These are phyloP conservation scores for Agriopis leucophaearia DNA, from an alignment of 2,888 invertebrate genomes.

Conservation along the genomic window DNA sequence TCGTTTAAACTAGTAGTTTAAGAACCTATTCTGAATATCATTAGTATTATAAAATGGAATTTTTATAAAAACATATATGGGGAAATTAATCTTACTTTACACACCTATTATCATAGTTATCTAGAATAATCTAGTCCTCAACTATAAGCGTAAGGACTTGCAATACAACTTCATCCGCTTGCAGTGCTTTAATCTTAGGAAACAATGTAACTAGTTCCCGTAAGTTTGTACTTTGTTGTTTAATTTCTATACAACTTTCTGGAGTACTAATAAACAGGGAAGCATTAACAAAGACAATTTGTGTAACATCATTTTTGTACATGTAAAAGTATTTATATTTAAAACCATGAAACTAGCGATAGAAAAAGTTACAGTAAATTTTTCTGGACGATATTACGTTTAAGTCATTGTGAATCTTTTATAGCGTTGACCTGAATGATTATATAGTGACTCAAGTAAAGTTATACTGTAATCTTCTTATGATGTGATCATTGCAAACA, in stretches of 20 bases:
- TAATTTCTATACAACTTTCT: constrained; percentile 35
- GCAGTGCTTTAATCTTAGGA: constrained; percentile 21
- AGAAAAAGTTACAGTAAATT: too few relatives aligned
- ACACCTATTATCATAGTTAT: background rate
- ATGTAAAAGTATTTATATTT: background rate
- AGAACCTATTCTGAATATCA: too few relatives aligned
- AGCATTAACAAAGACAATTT: constrained; percentile 32
- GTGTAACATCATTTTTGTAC: constrained; percentile 9
- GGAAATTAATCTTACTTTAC: background rate
- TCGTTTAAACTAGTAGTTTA: too few relatives aligned
- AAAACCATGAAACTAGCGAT: too few relatives aligned
- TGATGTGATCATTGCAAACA: too few relatives aligned
- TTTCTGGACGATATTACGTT: too few relatives aligned
- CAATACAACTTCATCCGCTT: constrained; percentile 23
- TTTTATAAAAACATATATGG: background rate
- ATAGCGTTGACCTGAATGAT: too few relatives aligned
- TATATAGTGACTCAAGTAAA: too few relatives aligned
- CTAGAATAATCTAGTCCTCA: constrained; percentile 11
- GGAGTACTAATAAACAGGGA: constrained; percentile 36
- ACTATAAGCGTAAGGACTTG: constrained; percentile 11
- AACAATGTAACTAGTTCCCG: constrained; percentile 34
- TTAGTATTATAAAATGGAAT: too few relatives aligned
- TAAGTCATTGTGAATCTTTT: too few relatives aligned
- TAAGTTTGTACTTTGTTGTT: constrained; percentile 29
- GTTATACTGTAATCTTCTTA: too few relatives aligned